Base-by-base conservation (phyloP, 2,888 invertebrate genomes). In the Vannuccia rotundouncinata region DNA sequence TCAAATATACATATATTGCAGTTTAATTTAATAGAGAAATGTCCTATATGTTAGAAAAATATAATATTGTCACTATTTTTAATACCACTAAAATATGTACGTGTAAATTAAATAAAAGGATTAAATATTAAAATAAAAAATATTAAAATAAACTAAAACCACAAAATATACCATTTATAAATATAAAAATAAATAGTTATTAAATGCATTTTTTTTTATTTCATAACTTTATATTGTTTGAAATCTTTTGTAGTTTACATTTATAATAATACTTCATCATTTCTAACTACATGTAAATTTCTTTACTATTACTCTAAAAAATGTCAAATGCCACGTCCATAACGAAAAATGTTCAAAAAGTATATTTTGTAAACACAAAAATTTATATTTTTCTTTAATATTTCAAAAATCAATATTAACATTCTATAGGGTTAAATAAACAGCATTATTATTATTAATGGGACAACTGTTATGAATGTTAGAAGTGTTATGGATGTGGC, bases 301-400 rank as follows among this genome's bases (percentile, higher is more conserved):
- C 25, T 22, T 22, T 22, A 66, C 5, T 27, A 66, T 66, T 5
- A 17, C 13, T 66, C 25, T 66, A 66, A 66, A 66, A 66, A 66
- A 66, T 22, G 66, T 66, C 66, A 5, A 66, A 22, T 66, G 66
- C 66, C 66, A 66, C 66, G 25, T 66, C 66, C 66, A 66, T 5
- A 66, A 66, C 66, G 22, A 66, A 66, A 66, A 66, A 66, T 66
- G 66, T n/a, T 66, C 66, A 66, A 66, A n/a, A 66, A 66, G 66
- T 66, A 22, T 13, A 45, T 13, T 45, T 45, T 13, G 17, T 45
- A 66, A 66, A 66, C 22, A 66, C 66, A 22, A 66, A 45, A 45
- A 45, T 45, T 45, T 13, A 45, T 45, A 45, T 45, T 45, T 66
- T 66, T 66, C 22, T 66, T 66, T 13, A 66, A 66, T 66, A 66